Conservation (phyloP, 1,140 invertebrate species). For the Halesus radiatus region DNA sequence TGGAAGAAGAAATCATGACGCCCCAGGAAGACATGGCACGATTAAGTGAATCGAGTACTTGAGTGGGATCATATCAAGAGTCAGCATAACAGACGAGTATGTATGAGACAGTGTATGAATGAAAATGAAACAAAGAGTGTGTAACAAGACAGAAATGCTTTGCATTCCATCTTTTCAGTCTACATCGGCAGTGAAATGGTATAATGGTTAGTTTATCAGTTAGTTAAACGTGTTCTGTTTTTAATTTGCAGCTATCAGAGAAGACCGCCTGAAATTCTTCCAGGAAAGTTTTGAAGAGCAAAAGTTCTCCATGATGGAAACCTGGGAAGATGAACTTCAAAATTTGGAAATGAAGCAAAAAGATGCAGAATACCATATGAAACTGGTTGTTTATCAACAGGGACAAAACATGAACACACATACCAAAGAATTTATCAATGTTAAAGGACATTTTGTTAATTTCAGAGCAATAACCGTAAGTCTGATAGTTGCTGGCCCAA, state of each 20-base stretch:
- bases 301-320: conserved; percentile 68
- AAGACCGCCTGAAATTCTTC: conserved; percentile 69
- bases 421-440: conserved; percentile 8
- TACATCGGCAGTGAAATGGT: too few relatives aligned
- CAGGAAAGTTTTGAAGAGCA: conserved; percentile 70
- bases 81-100: too few relatives aligned
- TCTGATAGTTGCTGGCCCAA: too few relatives aligned
- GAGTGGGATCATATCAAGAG: too few relatives aligned
- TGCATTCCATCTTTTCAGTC: too few relatives aligned
- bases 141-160: too few relatives aligned
- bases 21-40: too few relatives aligned
- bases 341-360: conserved; percentile 63
- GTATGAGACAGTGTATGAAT: too few relatives aligned
- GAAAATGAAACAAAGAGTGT: too few relatives aligned
- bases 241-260: conserved; percentile 63
- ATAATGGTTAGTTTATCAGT: too few relatives aligned
- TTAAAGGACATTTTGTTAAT: conserved; percentile 43
- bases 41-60: too few relatives aligned
- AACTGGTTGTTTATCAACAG: conserved; percentile 64
- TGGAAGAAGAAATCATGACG: too few relatives aligned
- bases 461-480: conserved; percentile 45
- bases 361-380: conserved; percentile 64
- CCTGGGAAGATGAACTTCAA: conserved; percentile 67
- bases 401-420: conserved; percentile 64
- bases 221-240: neutral